Base-by-base conservation (phyloP, 2,888 invertebrate genomes). In the Lepidonotus clava region DNA sequence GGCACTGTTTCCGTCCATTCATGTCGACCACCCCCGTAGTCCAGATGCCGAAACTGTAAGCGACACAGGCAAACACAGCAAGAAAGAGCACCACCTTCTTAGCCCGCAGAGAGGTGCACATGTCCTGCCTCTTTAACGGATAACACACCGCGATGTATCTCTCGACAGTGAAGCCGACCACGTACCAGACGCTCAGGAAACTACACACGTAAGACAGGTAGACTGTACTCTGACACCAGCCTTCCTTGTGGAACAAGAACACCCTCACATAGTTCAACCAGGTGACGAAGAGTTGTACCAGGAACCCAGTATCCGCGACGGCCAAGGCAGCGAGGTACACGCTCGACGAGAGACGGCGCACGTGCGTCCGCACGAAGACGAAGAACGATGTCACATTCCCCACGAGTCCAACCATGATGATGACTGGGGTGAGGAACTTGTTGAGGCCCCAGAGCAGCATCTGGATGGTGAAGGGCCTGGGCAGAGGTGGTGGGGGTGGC, bases 311-410 rank as follows among this genome's bases (percentile, higher is more conserved):
- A 67, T 89, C 89, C 6, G 87, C 88, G 18, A 88, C 34, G 6
- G 89, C 88, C 71, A 89, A 76, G 18, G 88, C 87, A 0, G 89
- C 89, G 21, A 89, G 86, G 84, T 89, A 89, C 36, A 87, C 87
- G 41, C 71, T 80, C 0, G 97, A 97, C 0, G 97, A 97, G n/a
- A 96, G 95, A 77, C 96, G 95, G 34, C 96, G 95, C 85, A 97
- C 94, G 90, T 96, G 97, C 36, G 96, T 96, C 77, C 95, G 95
- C 89, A 96, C 96, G 92, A 97, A 97, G 0, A 97, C 96, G 89
- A 96, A 83, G 0, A 97, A 95, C 0, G 97, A 97, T 0, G 97
- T 91, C 34, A 96, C 94, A 92, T 98, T 98, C 11, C 97, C 97
- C 21, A 97, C 92, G 0, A 95, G 95, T 32, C 98, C 97, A 21